A percentile compares a stretch with the other conserved stretches of the same genome.
These are phyloP conservation scores for Coptodon bakossiorum DNA, from an alignment of 2,113 vertebrate genomes.

Conservation along the genomic window DNA sequence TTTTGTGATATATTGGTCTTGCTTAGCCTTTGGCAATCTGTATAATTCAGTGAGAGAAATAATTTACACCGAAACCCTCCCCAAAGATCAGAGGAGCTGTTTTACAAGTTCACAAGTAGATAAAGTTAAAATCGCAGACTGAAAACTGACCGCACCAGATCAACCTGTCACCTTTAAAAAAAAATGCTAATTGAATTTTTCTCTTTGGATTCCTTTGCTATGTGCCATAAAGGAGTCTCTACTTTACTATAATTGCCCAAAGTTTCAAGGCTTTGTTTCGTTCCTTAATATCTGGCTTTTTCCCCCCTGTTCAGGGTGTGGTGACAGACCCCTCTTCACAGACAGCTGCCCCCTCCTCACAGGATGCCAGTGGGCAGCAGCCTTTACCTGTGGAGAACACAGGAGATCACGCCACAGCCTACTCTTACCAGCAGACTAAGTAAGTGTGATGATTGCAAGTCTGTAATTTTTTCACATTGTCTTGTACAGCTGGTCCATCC, in stretches of 20 bases:
- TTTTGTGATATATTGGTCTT: background rate
- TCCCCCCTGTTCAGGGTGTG: conserved; percentile 76
- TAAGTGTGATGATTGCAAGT: conserved; percentile 63
- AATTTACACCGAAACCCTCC: background rate
- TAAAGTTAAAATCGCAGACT: background rate
- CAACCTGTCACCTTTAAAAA: background rate
- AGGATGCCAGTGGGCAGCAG: conserved; percentile 91
- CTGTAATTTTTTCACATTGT: background rate
- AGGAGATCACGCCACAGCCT: conserved; percentile 86
- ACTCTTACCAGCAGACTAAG: conserved; percentile 94
- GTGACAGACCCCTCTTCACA: conserved; percentile 92
- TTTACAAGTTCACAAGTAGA: background rate
- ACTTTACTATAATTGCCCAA: background rate
- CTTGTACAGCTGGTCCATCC: background rate
- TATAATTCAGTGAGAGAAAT: background rate
- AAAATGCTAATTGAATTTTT: background rate
- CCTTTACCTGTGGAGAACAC: conserved; percentile 88
- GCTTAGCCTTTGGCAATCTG: background rate
- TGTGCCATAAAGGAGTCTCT: background rate
- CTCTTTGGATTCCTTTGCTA: background rate
- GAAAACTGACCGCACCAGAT: background rate
- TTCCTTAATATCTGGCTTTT: background rate
- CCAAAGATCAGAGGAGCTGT: background rate
- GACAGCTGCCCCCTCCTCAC: conserved; percentile 86
- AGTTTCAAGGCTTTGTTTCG: background rate